phyloP scores from a whole-genome alignment of 2,797 vertebrate genomes.

The Paedocypris micromegethes region DNA sequence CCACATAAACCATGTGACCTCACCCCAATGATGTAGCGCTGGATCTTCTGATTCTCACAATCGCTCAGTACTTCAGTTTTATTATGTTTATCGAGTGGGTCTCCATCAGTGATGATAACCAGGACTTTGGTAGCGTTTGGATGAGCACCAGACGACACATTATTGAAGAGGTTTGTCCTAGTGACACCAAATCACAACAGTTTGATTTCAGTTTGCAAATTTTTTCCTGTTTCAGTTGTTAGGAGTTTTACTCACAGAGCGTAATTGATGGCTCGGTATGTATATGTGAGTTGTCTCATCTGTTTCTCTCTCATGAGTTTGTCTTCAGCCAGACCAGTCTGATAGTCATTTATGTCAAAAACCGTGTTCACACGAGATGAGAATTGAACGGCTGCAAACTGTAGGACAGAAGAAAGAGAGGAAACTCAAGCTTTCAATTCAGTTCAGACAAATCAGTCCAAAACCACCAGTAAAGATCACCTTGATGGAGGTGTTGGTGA shows the following conservation, averaged over 20 bases:
- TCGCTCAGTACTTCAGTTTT: rapidly evolving
- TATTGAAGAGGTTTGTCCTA: slow-evolving; percentile 60
- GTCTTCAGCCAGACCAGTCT: rapidly evolving
- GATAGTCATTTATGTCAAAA: slow-evolving; percentile 70
- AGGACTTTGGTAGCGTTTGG: slow-evolving; percentile 69
- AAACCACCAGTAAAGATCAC: slow-evolving; percentile 46
- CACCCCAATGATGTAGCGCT: slow-evolving; percentile 78
- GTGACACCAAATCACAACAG: slow-evolving; percentile 28
- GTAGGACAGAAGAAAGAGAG: slow-evolving; percentile 11
- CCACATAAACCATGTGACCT: slow-evolving; percentile 25
- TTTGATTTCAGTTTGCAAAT: no score
- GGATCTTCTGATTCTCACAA: slow-evolving; percentile 53
- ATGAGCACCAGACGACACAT: slow-evolving; percentile 54
- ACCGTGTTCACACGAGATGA: not conserved
- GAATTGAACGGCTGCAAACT: slow-evolving; percentile 83
- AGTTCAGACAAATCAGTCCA: not conserved
- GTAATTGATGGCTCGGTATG: slow-evolving; percentile 60
- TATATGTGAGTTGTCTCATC: slow-evolving; percentile 59
- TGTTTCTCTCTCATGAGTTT: slow-evolving; percentile 52
- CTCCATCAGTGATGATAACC: slow-evolving; percentile 77
- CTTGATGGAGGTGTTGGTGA: slow-evolving; percentile 69
- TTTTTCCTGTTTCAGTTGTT: not conserved
- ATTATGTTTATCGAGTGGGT: slow-evolving; percentile 50
- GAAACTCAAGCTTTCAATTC: not conserved
- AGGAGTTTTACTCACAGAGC: slow-evolving; percentile 63